These are phyloP conservation scores for Darevskia nairensis DNA, from an alignment of 2,797 vertebrate genomes.

Conservation along the genomic window DNA sequence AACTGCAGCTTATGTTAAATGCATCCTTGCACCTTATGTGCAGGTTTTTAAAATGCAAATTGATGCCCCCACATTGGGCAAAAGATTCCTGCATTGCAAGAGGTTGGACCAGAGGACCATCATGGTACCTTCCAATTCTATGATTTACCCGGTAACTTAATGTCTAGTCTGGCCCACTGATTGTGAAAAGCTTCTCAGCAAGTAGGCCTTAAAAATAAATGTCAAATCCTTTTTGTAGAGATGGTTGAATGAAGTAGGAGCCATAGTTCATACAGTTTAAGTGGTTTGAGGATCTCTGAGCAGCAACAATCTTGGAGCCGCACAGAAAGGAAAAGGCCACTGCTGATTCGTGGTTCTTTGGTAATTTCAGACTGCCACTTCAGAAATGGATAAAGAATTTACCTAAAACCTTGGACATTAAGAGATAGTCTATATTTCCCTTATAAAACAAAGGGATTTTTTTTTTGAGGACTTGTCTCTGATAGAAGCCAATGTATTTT, in stretches of 20 bases:
- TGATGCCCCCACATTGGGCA: no score
- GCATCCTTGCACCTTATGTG: background rate
- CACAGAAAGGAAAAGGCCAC: background rate
- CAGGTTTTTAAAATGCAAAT: background rate
- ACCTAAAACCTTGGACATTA: background rate
- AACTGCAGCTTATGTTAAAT: background rate
- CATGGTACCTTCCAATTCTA: no score
- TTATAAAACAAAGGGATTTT: no score
- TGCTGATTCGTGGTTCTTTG: background rate
- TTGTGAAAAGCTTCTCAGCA: no score
- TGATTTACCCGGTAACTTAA: no score
- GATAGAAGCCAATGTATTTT: background rate
- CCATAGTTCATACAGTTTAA: background rate
- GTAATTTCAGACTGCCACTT: background rate
- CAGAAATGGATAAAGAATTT: background rate
- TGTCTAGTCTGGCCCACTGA: no score
- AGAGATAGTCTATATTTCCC: no score
- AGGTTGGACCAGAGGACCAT: no score
- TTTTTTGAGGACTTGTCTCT: background rate
- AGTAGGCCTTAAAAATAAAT: no score
- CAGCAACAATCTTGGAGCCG: background rate
- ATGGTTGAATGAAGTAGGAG: background rate
- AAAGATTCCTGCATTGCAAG: no score
- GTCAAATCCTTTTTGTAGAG: background rate
- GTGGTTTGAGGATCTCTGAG: background rate